Evolutionary conservation across 2,113 vertebrate genomes (phyloP).

Genomic region (Bos javanicus): DNA sequence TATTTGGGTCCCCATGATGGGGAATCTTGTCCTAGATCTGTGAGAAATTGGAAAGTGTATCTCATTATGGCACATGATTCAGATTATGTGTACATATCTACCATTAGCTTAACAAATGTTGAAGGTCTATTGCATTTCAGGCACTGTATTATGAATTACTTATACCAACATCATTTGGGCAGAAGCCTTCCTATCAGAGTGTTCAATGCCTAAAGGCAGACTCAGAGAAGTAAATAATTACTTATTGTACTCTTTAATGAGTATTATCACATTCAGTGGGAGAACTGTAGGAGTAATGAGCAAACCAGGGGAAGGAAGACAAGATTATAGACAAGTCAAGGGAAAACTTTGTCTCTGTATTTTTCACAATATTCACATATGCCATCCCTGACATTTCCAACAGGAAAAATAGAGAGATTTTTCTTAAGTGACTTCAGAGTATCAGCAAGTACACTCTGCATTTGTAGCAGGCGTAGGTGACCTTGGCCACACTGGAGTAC

Average conservation of each 20-base stretch:
- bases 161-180: neutral
- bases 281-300: neutral
- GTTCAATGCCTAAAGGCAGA: neutral
- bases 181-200: neutral
- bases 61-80: neutral
- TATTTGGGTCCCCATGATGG: neutral
- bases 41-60: neutral
- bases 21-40: neutral
- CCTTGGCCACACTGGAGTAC: neutral
- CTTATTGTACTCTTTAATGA: neutral
- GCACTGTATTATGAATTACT: neutral
- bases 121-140: neutral
- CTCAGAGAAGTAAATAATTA: neutral
- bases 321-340: neutral
- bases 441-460: neutral
- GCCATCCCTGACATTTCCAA: neutral
- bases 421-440: neutral
- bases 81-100: neutral
- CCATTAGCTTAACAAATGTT: neutral
- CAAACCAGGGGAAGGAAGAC: neutral
- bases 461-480: neutral
- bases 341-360: neutral
- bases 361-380: neutral
- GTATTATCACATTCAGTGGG: neutral
- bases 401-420: neutral